Percentiles rank a stretch among this genome's conserved stretches.
Evolutionary conservation across 2,888 invertebrate species (phyloP).

Genomic region (Coenonympha glycerion): DNA sequence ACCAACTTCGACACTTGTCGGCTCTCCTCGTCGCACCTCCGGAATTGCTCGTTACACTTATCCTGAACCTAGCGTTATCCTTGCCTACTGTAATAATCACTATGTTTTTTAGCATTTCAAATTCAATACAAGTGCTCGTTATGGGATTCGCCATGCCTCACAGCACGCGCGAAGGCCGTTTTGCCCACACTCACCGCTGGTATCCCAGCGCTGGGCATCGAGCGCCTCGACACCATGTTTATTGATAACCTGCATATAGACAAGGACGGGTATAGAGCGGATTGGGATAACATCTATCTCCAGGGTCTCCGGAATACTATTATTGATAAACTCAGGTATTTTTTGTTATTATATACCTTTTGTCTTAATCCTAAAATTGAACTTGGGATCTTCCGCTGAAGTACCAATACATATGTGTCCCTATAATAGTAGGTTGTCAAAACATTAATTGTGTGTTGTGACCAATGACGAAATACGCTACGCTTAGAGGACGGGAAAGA

Average conservation of each 20-base stretch:
- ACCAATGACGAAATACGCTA: too few species aligned
- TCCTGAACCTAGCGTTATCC: too few species aligned
- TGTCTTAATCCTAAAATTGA: too few species aligned
- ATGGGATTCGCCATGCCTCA: slow-evolving; percentile 3
- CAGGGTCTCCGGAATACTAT: slow-evolving; percentile 2
- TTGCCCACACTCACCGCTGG: slow-evolving; percentile 36
- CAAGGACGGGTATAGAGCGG: slow-evolving; percentile 49
- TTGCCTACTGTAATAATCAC: too few species aligned
- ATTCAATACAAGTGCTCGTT: neutral
- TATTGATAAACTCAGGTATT: neutral
- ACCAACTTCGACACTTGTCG: too few species aligned
- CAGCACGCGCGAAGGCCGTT: neutral
- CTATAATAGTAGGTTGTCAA: too few species aligned
- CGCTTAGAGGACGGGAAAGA: too few species aligned
- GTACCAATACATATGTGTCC: too few species aligned
- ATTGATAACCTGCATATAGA: slow-evolving; percentile 46
- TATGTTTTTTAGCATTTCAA: neutral
- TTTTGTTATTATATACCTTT: neutral
- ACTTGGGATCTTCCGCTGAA: too few species aligned
- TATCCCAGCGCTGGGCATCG: slow-evolving; percentile 43
- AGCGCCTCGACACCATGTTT: slow-evolving; percentile 47
- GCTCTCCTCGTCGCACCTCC: too few species aligned
- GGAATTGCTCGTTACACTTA: too few species aligned
- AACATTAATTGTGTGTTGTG: too few species aligned
- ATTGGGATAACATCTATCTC: slow-evolving; percentile 34